Conservation (phyloP, 2,888 invertebrate species). For the Archips xylosteana region DNA sequence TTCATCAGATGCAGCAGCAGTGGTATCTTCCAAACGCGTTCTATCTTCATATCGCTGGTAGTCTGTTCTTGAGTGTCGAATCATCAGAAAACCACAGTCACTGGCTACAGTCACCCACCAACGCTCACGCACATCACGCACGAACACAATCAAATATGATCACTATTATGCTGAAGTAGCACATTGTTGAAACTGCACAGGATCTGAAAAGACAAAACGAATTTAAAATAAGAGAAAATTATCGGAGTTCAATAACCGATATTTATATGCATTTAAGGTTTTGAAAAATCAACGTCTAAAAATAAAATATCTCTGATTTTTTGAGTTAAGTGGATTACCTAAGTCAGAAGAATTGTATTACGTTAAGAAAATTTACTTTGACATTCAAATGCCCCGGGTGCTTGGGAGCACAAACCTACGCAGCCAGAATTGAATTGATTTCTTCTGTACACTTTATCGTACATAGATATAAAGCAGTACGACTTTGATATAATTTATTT, state of each 20-base stretch:
- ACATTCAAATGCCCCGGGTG: slow-evolving; percentile 32
- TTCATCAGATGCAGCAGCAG: slow-evolving; percentile 60
- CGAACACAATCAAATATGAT: slow-evolving; percentile 66
- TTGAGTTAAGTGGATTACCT: slow-evolving; percentile 11
- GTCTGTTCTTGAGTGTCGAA: neutral
- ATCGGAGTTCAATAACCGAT: neutral
- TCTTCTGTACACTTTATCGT: slow-evolving; percentile 2
- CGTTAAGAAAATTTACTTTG: slow-evolving; percentile 26
- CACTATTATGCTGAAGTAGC: slow-evolving; percentile 73
- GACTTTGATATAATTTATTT: too few species aligned
- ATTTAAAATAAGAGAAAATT: neutral
- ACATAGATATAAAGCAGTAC: neutral
- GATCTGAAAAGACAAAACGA: slow-evolving; percentile 59
- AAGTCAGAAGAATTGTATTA: slow-evolving; percentile 17
- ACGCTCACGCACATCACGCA: slow-evolving; percentile 57
- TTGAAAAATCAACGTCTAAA: neutral
- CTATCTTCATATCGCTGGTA: slow-evolving; percentile 57
- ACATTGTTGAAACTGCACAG: slow-evolving; percentile 55
- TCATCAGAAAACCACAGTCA: slow-evolving; percentile 24
- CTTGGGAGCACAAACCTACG: slow-evolving; percentile 20
- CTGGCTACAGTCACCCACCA: slow-evolving; percentile 7
- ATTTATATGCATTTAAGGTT: neutral
- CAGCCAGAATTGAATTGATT: slow-evolving; percentile 13
- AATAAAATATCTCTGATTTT: neutral
- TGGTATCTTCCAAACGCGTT: slow-evolving; percentile 54